A percentile compares a stretch with the other conserved stretches of the same genome.
These are phyloP conservation scores for Paradoxurus hermaphroditus DNA, from an alignment of 2,113 vertebrate species.

Conservation along the genomic window DNA sequence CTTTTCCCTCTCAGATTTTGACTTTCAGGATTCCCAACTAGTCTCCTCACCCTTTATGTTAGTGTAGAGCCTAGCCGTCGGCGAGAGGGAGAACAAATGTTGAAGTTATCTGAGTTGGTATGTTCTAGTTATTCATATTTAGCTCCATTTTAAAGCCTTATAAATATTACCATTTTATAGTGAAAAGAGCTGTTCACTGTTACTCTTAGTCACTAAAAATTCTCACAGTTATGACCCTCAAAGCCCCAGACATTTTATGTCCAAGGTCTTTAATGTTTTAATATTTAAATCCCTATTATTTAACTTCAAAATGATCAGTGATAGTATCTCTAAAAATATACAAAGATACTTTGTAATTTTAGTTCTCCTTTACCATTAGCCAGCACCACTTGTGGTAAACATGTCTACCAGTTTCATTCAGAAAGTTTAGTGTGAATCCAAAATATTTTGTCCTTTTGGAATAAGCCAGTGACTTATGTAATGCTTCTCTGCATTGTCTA, in stretches of 20 bases:
- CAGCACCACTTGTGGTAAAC: not conserved
- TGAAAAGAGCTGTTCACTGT: not conserved
- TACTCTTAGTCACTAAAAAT: not conserved
- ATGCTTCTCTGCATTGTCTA: not conserved
- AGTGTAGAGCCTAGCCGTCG: not conserved
- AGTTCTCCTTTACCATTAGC: not conserved
- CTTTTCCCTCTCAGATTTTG: not conserved
- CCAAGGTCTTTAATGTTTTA: conserved; percentile 6
- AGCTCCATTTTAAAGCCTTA: not conserved
- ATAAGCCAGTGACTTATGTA: not conserved
- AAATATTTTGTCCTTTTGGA: not conserved
- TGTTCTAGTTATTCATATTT: not conserved
- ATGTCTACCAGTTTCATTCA: conserved; percentile 1
- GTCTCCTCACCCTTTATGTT: not conserved
- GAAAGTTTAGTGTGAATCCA: not conserved
- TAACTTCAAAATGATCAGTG: not conserved
- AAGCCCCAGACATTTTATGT: not conserved
- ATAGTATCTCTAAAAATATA: not conserved
- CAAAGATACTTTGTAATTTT: not conserved
- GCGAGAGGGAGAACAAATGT: not conserved
- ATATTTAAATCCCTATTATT: not conserved
- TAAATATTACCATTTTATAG: conserved; percentile 33
- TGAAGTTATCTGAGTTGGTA: not conserved
- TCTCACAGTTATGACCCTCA: not conserved
- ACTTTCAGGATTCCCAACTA: not conserved